A percentile compares a stretch with the other conserved stretches of the same genome.
Evolutionary conservation across 2,888 invertebrate genomes (phyloP).

Genomic region (Marronus borbonicus): DNA sequence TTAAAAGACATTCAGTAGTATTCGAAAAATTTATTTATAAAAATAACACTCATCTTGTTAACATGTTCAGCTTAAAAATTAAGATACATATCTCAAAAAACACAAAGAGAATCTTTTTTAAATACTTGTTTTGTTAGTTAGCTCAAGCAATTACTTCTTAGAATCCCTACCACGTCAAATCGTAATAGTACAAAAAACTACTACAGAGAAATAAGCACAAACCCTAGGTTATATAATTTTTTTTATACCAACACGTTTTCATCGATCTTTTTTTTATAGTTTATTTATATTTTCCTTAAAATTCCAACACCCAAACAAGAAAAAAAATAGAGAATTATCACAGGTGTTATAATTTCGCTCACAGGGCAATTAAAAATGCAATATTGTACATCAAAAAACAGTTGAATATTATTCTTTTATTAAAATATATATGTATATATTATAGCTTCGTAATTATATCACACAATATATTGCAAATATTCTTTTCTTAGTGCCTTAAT

Average conservation of each 20-base stretch:
- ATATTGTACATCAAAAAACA: too few species aligned
- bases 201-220: neutral
- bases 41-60: slow-evolving; percentile 8
- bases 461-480: slow-evolving; percentile 46
- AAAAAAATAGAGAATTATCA: slow-evolving; percentile 14
- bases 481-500: slow-evolving; percentile 11
- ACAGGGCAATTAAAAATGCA: neutral
- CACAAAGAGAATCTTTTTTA: neutral
- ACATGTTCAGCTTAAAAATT: neutral
- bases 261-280: neutral
- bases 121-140: neutral
- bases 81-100: neutral
- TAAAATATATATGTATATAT: slow-evolving; percentile 29
- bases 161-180: neutral
- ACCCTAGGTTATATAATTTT: neutral
- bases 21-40: slow-evolving; percentile 9
- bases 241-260: neutral
- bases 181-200: neutral
- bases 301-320: neutral
- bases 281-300: neutral
- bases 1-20: neutral
- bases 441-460: slow-evolving; percentile 13
- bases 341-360: slow-evolving; percentile 5
- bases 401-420: neutral
- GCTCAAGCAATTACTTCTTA: neutral